Evolutionary conservation across 1,140 invertebrate genomes (phyloP).

Genomic region (Brachionus asplanchnoidis): DNA sequence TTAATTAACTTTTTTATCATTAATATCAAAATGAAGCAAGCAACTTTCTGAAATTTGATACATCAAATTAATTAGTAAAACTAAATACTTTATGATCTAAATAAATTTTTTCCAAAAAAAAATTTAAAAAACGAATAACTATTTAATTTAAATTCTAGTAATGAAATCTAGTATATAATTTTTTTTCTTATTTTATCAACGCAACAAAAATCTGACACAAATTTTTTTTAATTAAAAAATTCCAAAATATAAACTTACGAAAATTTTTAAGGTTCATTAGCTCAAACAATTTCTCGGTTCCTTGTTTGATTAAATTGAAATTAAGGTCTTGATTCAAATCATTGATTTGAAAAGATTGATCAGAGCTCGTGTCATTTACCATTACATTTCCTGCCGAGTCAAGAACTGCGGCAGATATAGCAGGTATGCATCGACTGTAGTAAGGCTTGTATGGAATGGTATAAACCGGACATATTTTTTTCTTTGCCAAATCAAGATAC

Average conservation of each 20-base stretch:
- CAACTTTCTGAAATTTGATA: no score
- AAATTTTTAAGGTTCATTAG: slow-evolving; percentile 34
- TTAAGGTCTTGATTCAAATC: background rate
- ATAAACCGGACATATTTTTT: slow-evolving; percentile 33
- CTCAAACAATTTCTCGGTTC: background rate
- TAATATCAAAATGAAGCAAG: no score
- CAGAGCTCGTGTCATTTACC: background rate
- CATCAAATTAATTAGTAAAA: no score
- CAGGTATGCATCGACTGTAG: slow-evolving; percentile 30
- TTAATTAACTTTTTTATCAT: no score
- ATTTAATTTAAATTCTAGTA: no score
- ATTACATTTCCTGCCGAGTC: background rate
- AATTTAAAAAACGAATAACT: no score
- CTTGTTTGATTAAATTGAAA: background rate
- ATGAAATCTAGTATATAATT: no score
- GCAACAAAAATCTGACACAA: background rate
- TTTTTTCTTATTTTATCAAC: no score
- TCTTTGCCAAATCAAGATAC: background rate
- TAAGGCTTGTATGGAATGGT: background rate
- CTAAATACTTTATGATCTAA: no score
- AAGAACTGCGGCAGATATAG: background rate
- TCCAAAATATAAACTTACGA: background rate
- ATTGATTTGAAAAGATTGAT: slow-evolving; percentile 10
- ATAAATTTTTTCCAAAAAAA: no score
- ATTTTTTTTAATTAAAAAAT: background rate